phyloP scores from a whole-genome alignment of 2,113 vertebrate species.

The Canis aureus region DNA sequence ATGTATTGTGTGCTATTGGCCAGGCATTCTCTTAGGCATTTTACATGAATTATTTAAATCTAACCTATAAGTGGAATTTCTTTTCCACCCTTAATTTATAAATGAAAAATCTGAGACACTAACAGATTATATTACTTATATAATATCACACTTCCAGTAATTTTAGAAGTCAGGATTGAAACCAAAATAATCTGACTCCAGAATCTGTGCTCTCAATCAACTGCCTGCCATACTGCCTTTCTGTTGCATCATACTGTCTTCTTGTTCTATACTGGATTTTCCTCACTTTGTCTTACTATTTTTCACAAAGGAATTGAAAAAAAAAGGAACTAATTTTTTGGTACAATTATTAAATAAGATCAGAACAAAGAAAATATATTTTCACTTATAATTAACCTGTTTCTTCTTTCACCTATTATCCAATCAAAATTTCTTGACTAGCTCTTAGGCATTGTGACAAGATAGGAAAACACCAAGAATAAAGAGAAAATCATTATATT shows the following conservation, averaged over 20 bases:
- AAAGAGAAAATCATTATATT: background rate
- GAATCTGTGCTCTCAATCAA: background rate
- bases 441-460: background rate
- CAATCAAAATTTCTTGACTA: background rate
- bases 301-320: background rate
- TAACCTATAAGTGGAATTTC: background rate
- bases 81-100: background rate
- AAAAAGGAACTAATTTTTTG: background rate
- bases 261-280: background rate
- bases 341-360: background rate
- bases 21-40: background rate
- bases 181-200: background rate
- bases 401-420: background rate
- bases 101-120: background rate
- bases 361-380: background rate
- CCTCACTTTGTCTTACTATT: background rate
- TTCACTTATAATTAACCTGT: background rate
- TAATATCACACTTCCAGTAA: background rate
- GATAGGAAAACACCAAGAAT: background rate
- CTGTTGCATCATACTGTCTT: background rate
- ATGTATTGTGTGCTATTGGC: background rate
- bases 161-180: background rate
- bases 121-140: background rate
- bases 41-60: background rate
- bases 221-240: background rate